Evolutionary conservation across 2,888 invertebrate species (phyloP).

Genomic region (Volucella bombylans): DNA sequence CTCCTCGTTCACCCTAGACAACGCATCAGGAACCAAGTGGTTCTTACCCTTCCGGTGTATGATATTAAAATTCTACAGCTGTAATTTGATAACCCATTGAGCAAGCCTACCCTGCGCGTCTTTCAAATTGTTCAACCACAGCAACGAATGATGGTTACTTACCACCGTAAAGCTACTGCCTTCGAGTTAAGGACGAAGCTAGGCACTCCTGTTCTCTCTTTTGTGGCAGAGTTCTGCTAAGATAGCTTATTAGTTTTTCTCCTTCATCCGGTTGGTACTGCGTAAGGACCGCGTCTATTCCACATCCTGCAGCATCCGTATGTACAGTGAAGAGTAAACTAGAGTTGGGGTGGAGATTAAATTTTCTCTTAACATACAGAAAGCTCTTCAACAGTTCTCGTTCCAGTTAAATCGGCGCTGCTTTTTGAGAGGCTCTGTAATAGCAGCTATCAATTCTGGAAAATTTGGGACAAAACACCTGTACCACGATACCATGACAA

Average conservation of each 20-base stretch:
- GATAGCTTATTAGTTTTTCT: slow-evolving; percentile 52
- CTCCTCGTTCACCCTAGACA: slow-evolving; percentile 1
- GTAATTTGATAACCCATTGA: slow-evolving; percentile 44
- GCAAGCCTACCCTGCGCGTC: slow-evolving; percentile 47
- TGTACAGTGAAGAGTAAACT: slow-evolving; percentile 29
- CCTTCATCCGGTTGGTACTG: slow-evolving; percentile 15
- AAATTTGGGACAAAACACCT: slow-evolving; percentile 46
- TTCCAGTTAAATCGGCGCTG: slow-evolving; percentile 23
- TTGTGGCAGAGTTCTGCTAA: slow-evolving; percentile 24
- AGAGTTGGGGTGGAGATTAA: slow-evolving; percentile 24
- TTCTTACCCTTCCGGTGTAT: slow-evolving; percentile 47
- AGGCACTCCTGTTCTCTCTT: slow-evolving; percentile 51
- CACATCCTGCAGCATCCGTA: slow-evolving; percentile 54
- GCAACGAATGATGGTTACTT: slow-evolving; percentile 36
- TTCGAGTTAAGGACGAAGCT: slow-evolving; percentile 49
- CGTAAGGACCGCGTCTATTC: slow-evolving; percentile 53
- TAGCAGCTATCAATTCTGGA: slow-evolving; percentile 23
- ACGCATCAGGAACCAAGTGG: slow-evolving; percentile 27
- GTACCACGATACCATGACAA: slow-evolving; percentile 55
- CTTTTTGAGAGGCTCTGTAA: slow-evolving; percentile 44
- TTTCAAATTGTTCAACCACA: slow-evolving; percentile 56
- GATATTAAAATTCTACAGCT: slow-evolving; percentile 37
- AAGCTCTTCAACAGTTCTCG: background rate
- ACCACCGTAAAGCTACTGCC: slow-evolving; percentile 55
- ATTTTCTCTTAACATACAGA: slow-evolving; percentile 1